A percentile compares a stretch with the other conserved stretches of the same genome.
Conservation (phyloP, 2,888 invertebrate genomes). For the Thyatira batis region DNA sequence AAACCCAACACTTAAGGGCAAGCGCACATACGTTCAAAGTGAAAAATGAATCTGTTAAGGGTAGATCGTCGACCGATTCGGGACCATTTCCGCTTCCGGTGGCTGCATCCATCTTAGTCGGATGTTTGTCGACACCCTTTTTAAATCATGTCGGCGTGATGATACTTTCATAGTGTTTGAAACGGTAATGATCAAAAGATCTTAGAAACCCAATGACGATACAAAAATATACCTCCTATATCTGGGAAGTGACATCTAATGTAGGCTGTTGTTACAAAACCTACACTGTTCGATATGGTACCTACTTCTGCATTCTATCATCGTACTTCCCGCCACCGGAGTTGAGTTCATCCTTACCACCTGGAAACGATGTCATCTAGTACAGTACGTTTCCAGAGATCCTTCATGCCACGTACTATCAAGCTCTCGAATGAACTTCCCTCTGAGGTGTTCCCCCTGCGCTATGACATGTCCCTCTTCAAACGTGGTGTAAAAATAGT, state of each 20-base stretch:
- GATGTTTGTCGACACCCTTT: conserved; percentile 68
- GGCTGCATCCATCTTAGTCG: conserved; percentile 70
- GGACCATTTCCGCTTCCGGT: conserved; percentile 71
- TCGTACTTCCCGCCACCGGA: too few species aligned
- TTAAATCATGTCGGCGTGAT: conserved; percentile 58
- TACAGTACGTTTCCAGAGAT: too few species aligned
- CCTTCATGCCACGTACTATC: too few species aligned
- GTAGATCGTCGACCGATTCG: conserved; percentile 58
- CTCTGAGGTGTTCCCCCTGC: too few species aligned
- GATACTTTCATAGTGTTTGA: conserved; percentile 19
- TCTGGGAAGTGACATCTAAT: not conserved
- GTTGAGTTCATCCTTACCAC: too few species aligned
- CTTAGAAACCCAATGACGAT: not conserved
- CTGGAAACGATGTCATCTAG: too few species aligned
- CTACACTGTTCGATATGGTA: too few species aligned
- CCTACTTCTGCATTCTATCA: too few species aligned
- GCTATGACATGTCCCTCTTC: too few species aligned
- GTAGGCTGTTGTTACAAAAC: not conserved
- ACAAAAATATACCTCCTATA: too few species aligned
- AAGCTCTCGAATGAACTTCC: too few species aligned
- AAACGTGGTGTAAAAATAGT: too few species aligned
- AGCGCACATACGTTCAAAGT: conserved; percentile 41
- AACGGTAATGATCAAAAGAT: not conserved
- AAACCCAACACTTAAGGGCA: conserved; percentile 31
- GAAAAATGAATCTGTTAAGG: conserved; percentile 73